A percentile compares a stretch with the other conserved stretches of the same genome.
phyloP scores from a whole-genome alignment of 2,888 invertebrate species.

The Drosophila paranaensis region DNA sequence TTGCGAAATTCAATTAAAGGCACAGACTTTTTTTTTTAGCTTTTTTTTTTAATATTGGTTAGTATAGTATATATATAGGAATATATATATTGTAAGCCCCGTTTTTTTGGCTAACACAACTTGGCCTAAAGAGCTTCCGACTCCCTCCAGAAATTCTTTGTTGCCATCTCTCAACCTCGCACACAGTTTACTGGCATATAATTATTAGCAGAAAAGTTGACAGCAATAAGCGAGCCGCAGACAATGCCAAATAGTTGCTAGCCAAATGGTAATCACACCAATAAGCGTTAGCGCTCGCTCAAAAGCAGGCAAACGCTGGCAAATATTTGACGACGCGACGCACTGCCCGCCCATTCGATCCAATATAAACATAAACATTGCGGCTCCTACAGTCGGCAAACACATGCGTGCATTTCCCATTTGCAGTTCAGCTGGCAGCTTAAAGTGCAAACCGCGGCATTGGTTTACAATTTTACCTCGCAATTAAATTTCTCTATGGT shows the following conservation, averaged over 20 bases:
- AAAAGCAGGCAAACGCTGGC: constrained; percentile 30
- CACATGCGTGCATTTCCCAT: constrained; percentile 47
- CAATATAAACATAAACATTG: constrained; percentile 43
- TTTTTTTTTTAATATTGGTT: too few relatives aligned
- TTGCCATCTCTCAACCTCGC: too few relatives aligned
- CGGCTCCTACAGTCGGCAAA: constrained; percentile 39
- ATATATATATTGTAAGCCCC: too few relatives aligned
- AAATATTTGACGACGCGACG: constrained; percentile 38
- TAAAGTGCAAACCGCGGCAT: constrained; percentile 55
- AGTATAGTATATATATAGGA: too few relatives aligned
- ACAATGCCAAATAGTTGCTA: constrained; percentile 22
- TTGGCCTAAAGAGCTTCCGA: too few relatives aligned
- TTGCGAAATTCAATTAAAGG: too few relatives aligned
- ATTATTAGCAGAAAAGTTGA: constrained; percentile 17
- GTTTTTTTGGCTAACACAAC: too few relatives aligned
- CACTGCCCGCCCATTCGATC: constrained; percentile 6
- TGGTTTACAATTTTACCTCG: constrained; percentile 66
- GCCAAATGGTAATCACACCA: constrained; percentile 48
- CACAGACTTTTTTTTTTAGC: too few relatives aligned
- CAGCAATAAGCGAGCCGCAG: constrained; percentile 26
- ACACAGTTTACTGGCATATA: constrained; percentile 9
- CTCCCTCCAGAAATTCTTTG: background rate
- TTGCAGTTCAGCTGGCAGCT: constrained; percentile 48
- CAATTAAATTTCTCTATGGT: constrained; percentile 64
- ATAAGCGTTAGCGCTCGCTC: constrained; percentile 22